Base-by-base conservation (phyloP, 2,888 invertebrate genomes). In the Trichacis sp. region DNA sequence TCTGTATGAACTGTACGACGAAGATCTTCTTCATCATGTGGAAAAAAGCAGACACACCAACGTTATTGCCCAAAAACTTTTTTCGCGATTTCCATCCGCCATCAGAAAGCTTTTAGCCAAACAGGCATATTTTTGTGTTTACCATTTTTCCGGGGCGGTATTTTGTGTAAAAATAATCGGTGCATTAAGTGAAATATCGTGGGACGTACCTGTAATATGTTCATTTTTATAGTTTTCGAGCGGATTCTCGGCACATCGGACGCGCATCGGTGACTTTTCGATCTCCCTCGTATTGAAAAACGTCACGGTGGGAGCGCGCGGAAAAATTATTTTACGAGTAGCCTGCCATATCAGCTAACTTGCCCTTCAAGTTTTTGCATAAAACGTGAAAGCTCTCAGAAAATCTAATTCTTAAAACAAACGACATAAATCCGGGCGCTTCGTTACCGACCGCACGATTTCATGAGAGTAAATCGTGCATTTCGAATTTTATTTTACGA, bases 241-340 rank as follows among this genome's bases (percentile, higher is more conserved):
- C 11, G n/a, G 9, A 33, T 33, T 33, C 33, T n/a, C 8, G 8
- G 42, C 42, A 42, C 42, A 42, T 42, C 17, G 17, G 17, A 17
- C 6, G 42, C 17, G 42, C 42, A 42, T 42, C 17, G 17, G 5
- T 15, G 17, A 9, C 42, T 42, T 42, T 19, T 46, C 24, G 20
- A 46, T 29, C 11, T 8, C 24, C 8, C 24, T 8, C 11, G 24
- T 20, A 46, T 46, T 48, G 48, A 29, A 48, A 48, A 48, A 33
- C 33, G 48, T 48, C 24, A 46, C 46, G 46, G 24, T n/a, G n/a
- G 33, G 19, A 15, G 12, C 49, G 24, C 33, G 49, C 43, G 50
- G 50, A 33, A 49, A 40, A 48, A 48, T 48, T 29, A 48, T 36
- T 36, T 53, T 18, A 38, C 45, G 43, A 42, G 29, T n/a, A 19